Percentiles rank a stretch among this genome's conserved stretches.
These are phyloP conservation scores for Bungarus multicinctus DNA, from an alignment of 2,113 vertebrate species.

Conservation along the genomic window DNA sequence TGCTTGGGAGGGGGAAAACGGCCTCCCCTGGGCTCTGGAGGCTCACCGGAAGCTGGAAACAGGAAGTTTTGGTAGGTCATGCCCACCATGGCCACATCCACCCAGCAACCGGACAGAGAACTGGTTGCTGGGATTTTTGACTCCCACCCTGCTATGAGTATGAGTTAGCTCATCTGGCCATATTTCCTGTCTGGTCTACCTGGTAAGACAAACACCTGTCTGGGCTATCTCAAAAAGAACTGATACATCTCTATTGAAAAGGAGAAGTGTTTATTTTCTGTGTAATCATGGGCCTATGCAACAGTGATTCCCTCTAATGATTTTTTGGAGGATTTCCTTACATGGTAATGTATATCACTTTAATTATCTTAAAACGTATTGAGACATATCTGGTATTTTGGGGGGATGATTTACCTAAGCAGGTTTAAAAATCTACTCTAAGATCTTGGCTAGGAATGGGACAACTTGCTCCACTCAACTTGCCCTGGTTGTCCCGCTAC, in stretches of 20 bases:
- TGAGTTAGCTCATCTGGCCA: no score
- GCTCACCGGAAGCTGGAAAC: no score
- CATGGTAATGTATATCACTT: background rate
- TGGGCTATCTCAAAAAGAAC: background rate
- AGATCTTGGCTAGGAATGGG: background rate
- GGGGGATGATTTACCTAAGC: background rate
- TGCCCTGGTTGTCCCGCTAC: no score
- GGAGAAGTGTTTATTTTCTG: background rate
- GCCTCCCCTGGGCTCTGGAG: no score
- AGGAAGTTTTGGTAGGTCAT: no score
- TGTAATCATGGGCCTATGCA: background rate
- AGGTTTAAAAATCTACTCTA: background rate
- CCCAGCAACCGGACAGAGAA: no score
- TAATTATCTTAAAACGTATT: background rate
- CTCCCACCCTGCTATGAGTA: no score
- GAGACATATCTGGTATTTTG: background rate
- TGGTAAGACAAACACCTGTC: background rate
- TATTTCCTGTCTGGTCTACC: no score
- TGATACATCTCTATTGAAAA: background rate
- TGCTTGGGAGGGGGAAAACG: no score
- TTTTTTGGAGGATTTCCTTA: background rate
- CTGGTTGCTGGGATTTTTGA: no score
- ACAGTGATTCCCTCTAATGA: background rate
- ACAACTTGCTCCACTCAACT: no score
- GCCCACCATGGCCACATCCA: no score